Base-by-base conservation (phyloP, 2,113 vertebrate species). In the Thalassoma bifasciatum region DNA sequence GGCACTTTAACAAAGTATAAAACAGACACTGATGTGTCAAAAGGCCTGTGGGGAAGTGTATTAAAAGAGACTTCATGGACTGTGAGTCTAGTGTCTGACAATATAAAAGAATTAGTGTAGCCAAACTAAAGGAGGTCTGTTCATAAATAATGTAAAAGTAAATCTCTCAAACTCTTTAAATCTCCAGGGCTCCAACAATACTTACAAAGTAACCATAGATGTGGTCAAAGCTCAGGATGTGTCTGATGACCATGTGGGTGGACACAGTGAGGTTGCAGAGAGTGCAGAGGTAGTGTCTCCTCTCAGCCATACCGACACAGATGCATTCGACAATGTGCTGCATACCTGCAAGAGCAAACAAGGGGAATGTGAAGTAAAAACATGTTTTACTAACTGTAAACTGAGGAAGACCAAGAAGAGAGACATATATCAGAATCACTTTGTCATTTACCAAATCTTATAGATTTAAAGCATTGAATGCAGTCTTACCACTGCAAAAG, bases 211-310 rank as follows among this genome's bases (percentile, higher is more conserved):
- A 93, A 49, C 22, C 44, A 19, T 57, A 64, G 62, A 93, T 30
- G 81, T 93, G 92, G 75, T 92, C 85, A 56, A 91, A 89, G 72
- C 91, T 89, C 71, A 93, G 73, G 36, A 91, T n/a, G 6, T 92
- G 92, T 68, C 70, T 72, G 63, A 93, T 83, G 66, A 90, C 66
- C 13, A 19, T 8, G 30, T 47, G 53, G 19, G 34, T 1, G 4
- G 13, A 21, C 10, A 93, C 2, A 4, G 72, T 72, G 4, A 78
- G 59, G 5, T 40, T 16, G 37, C 92, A 93, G 36, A 92, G 79
- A 0, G 77, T 86, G 79, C 92, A 93, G 19, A 93, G 86, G 70
- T 88, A 91, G 34, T 68, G 10, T 34, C 26, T 75, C 58, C 36
- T 73, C 19, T 77, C 52, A 13, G 7, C 8, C 5, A 2, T 16